Base-by-base conservation (phyloP, 2,113 vertebrate genomes). In the Mionectes macconnelli region DNA sequence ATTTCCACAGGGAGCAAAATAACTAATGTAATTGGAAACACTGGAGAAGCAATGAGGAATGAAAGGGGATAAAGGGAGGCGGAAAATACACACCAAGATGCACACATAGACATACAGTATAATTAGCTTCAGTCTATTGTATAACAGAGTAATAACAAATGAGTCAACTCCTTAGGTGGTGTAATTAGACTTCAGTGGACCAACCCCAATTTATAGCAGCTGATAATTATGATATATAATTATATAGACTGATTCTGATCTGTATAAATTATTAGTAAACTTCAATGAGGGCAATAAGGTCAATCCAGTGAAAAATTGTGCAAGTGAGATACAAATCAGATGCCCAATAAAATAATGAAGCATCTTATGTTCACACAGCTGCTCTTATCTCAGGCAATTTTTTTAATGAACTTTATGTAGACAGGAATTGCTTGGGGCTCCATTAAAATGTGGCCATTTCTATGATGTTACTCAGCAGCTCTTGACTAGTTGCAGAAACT, bases 91-190 rank as follows among this genome's bases (percentile, higher is more conserved):
- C 80, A 75, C 92, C 77, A 88, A 92, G 76, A 96, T 70, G 50
- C 84, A 75, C 60, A 87, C 57, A 80, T 5, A 90, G 70, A 87
- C 84, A 89, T 35, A 73, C 66, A 55, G 86, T 53, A 74, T 94
- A 95, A 95, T 96, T 95, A 96, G 94, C 86, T 93, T 42, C 73
- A 93, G 57, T 31, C 88, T 75, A 89, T 94, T 96, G 94, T 95
- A 95, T 77, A 96, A 92, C 63, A 94, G 70, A 94, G 87, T 93
- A 92, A 93, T 93, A 95, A 96, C 83, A 96, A 95, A 96, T 96
- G 96, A 97, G 56, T 97, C 96, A 96, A 74, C 92, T 96, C 84
- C 86, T 97, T 92, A 93, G 92, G 93, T 93, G 96, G 92, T 95
- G 92, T 90, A 95, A 95, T 95, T 96, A 87, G 57, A 92, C 88